Conservation (phyloP, 2,113 vertebrate genomes). For the Harpagus bidentatus region DNA sequence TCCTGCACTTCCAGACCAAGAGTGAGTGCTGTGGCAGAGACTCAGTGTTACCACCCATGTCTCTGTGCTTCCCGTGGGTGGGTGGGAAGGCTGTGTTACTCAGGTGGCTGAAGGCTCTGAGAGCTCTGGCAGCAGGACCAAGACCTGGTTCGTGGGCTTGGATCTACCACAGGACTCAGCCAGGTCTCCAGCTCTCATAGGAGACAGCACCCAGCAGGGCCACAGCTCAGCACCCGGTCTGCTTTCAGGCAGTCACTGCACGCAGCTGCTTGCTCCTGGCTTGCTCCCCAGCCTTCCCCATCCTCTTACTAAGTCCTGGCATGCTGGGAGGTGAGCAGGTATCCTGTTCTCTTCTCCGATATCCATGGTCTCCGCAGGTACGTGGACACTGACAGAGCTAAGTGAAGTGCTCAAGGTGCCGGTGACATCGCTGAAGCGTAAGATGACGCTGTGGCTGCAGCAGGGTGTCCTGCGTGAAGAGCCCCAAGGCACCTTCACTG, state of each 20-base stretch:
- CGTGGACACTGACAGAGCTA: constrained; percentile 89
- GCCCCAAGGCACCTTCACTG: constrained; percentile 80
- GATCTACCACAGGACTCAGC: background rate
- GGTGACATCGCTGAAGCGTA: constrained; percentile 84
- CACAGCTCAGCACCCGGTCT: background rate
- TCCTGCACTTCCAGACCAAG: constrained; percentile 94
- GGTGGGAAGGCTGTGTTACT: rapidly evolving
- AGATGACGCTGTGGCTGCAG: constrained; percentile 94
- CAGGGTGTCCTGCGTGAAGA: constrained; percentile 92
- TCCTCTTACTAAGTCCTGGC: background rate
- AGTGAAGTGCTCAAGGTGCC: constrained; percentile 86
- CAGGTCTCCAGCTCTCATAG: background rate
- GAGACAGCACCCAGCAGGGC: background rate
- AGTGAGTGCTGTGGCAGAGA: constrained; percentile 53
- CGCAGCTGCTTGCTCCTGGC: background rate
- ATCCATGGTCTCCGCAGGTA: constrained; percentile 54
- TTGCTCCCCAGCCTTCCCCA: background rate
- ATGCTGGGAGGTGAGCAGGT: background rate
- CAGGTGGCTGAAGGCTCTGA: background rate
- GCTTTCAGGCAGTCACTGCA: background rate
- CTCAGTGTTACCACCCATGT: rapidly evolving
- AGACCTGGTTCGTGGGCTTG: background rate
- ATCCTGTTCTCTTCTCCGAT: background rate
- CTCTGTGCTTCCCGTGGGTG: background rate
- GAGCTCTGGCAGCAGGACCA: background rate